Conservation (phyloP, 1,140 invertebrate genomes). For the Sipha flava region DNA sequence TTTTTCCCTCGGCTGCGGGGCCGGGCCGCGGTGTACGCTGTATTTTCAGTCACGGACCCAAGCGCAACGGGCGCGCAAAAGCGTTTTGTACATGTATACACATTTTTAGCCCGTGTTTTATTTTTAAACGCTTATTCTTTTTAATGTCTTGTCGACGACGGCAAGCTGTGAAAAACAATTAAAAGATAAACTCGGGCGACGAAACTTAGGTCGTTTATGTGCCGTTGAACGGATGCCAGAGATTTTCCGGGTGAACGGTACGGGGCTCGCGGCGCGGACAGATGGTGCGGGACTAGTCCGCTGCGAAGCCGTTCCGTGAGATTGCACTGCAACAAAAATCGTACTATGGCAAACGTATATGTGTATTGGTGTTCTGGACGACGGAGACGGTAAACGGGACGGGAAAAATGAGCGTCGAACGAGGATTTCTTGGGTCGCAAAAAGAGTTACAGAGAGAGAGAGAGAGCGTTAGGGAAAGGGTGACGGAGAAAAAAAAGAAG, state of each 20-base stretch:
- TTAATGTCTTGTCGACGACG: background rate
- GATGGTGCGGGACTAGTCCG: background rate
- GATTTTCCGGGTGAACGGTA: constrained; percentile 27
- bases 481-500: background rate
- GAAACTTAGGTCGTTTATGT: constrained; percentile 12
- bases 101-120: background rate
- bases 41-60: no score
- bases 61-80: background rate
- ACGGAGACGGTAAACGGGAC: background rate
- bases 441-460: no score
- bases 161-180: constrained; percentile 33
- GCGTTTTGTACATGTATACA: no score
- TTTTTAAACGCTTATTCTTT: background rate
- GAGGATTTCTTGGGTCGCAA: no score
- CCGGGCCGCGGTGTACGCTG: no score
- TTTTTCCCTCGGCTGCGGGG: no score
- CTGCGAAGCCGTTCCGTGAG: background rate
- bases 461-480: background rate
- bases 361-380: background rate
- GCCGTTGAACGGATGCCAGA: constrained; percentile 20
- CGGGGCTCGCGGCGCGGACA: background rate
- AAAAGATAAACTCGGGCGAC: constrained; percentile 26
- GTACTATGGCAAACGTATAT: background rate
- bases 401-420: background rate
- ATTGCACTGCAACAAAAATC: background rate